phyloP scores from a whole-genome alignment of 2,797 vertebrate genomes.

The Falco cherrug region DNA sequence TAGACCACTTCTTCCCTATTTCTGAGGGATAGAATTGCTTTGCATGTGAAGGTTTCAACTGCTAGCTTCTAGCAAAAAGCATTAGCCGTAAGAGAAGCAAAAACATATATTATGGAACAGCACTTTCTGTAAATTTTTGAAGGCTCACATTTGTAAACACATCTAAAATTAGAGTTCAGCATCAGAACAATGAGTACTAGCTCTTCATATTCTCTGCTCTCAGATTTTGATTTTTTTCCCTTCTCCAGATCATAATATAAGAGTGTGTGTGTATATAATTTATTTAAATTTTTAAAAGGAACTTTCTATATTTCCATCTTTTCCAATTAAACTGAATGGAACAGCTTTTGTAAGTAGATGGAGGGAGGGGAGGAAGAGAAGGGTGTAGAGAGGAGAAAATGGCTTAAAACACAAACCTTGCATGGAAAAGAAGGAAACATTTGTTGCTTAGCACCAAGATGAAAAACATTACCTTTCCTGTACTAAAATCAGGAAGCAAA shows the following conservation, averaged over 20 bases:
- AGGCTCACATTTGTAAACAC: slow-evolving; percentile 75
- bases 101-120: slow-evolving; percentile 62
- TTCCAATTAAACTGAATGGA: slow-evolving; percentile 79
- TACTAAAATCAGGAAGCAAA: neutral
- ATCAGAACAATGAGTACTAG: slow-evolving; percentile 71
- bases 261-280: slow-evolving; percentile 34
- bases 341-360: slow-evolving; percentile 72
- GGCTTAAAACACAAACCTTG: slow-evolving; percentile 37
- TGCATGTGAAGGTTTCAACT: slow-evolving; percentile 67
- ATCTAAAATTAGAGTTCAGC: slow-evolving; percentile 78
- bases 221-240: slow-evolving; percentile 1
- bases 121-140: slow-evolving; percentile 26
- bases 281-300: slow-evolving; percentile 79
- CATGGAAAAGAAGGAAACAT: neutral
- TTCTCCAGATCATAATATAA: neutral
- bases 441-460: slow-evolving; percentile 40
- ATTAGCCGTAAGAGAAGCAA: slow-evolving; percentile 64
- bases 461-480: neutral
- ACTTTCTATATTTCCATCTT: slow-evolving; percentile 76
- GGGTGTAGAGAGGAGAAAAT: neutral
- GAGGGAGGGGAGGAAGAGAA: slow-evolving; percentile 46
- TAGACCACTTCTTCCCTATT: neutral
- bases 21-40: slow-evolving; percentile 65
- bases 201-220: slow-evolving; percentile 36
- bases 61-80: slow-evolving; percentile 68